phyloP scores from a whole-genome alignment of 2,113 vertebrate genomes.

The Charadrius vociferus region DNA sequence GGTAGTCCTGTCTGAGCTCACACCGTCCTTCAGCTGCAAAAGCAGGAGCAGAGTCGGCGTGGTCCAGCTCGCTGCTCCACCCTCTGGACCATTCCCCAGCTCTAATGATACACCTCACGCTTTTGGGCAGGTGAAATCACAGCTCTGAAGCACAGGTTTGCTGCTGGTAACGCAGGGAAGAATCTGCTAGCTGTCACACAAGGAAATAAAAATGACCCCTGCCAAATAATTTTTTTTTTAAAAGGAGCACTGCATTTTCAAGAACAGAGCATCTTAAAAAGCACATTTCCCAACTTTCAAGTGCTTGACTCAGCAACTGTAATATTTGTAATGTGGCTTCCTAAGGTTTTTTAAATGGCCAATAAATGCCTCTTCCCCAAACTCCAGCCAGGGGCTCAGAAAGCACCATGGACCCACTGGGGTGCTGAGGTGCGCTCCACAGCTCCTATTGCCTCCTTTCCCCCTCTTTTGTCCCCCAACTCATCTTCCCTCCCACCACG shows the following conservation, averaged over 20 bases:
- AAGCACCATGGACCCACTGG: neutral
- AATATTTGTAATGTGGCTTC: neutral
- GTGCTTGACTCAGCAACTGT: slow-evolving; percentile 10
- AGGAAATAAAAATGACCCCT: neutral
- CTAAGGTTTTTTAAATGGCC: neutral
- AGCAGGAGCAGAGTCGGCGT: neutral
- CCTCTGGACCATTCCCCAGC: neutral
- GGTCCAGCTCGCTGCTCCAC: neutral
- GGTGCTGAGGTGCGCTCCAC: neutral
- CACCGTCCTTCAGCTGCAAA: neutral
- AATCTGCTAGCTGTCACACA: neutral
- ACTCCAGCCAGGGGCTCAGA: neutral
- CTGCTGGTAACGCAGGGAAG: neutral
- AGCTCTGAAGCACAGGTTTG: neutral
- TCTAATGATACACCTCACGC: neutral
- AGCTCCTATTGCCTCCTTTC: neutral
- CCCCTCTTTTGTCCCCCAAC: neutral
- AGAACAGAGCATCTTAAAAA: neutral
- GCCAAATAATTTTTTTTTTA: accelerated
- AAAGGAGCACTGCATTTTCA: neutral
- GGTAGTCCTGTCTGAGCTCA: neutral
- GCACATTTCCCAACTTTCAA: neutral
- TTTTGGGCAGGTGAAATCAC: neutral
- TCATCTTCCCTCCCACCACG: neutral
- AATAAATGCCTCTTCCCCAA: neutral